Evolutionary conservation across 2,888 invertebrate genomes (phyloP), one percentile per base, ranked within the genome.

Genomic region (Frankliniella fusca): DNA sequence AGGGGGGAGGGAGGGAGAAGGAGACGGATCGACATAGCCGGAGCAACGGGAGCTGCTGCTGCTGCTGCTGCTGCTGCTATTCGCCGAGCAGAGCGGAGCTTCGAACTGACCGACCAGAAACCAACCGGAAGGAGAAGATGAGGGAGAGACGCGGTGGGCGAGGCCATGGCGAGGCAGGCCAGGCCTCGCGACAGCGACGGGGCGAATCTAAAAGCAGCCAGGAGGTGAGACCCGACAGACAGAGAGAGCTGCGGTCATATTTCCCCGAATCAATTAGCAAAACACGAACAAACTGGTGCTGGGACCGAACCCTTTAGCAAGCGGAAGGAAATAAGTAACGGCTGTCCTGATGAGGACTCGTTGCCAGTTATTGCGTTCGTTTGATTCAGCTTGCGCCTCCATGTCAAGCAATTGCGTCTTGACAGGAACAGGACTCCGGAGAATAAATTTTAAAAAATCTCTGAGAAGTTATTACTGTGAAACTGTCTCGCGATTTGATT

Each of bases 211-310:
- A 70, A 23, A 70, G 65, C 23, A n/a, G 65, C 65, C 65, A 65
- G 70, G 38, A 38, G 38, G 70, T n/a, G 70, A 23, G 70, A 23
- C 70, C 38, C 38, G 38, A 38, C 38, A 38, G 38, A 38, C 3
- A 38, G 38, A 38, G 38, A 38, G 38, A 38, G 38, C 61, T 7
- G 61, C 54, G 20, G 70, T 23, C 23, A 70, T 70, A 70, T 70
- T 70, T 70, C 70, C 23, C 70, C 23, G 70, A 70, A 70, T 70
- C 70, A 70, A 70, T 70, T 70, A 70, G 70, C 70, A 23, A n/a
- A 70, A 70, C 70, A 70, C 23, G 23, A 23, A n/a, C 61, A 18
- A 70, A n/a, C n/a, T 15, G 61, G 20, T 54, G 61, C 61, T 15
- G 70, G 38, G 38, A 3, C 38, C 5, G 5, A 38, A 38, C 70